These are phyloP conservation scores for Neogobius melanostomus DNA, from an alignment of 2,113 vertebrate genomes.

Conservation along the genomic window DNA sequence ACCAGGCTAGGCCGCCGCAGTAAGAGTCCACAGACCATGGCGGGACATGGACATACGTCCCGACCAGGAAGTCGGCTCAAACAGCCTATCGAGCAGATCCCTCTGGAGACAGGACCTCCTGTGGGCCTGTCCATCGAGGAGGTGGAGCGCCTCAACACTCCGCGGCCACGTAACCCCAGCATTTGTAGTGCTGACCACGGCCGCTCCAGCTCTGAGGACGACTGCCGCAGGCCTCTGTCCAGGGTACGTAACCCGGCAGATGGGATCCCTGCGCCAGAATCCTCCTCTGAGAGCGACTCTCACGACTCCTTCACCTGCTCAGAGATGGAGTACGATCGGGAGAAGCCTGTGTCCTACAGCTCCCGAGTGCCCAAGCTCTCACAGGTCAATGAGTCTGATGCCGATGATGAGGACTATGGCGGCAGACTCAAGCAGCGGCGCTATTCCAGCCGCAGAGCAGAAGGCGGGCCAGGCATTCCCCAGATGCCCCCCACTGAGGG, in stretches of 20 bases:
- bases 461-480: conserved; percentile 81
- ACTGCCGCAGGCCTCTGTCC: conserved; percentile 89
- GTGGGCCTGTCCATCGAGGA: conserved; percentile 96
- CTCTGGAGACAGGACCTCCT: conserved; percentile 87
- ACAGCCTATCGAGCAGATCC: conserved; percentile 90
- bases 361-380: conserved; percentile 95
- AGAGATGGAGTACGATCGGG: conserved; percentile 96
- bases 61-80: conserved; percentile 91
- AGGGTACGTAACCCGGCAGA: conserved; percentile 93
- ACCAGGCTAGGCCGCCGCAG: conserved; percentile 90
- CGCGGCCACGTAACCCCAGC: conserved; percentile 93
- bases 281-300: conserved; percentile 97
- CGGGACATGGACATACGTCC: conserved; percentile 79
- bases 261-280: conserved; percentile 91
- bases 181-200: conserved; percentile 98
- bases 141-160: conserved; percentile 96
- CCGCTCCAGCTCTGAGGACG: conserved; percentile 93
- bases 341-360: conserved; percentile 86
- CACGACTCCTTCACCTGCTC: conserved; percentile 99
- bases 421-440: conserved; percentile 87
- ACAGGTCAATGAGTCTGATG: conserved; percentile 96
- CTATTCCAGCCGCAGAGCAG: conserved; percentile 88
- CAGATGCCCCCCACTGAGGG: conserved; percentile 66
- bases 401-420: conserved; percentile 93
- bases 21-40: conserved; percentile 94